These are phyloP conservation scores for Augochlorella aurata DNA, from an alignment of 2,888 invertebrate species.

Conservation along the genomic window DNA sequence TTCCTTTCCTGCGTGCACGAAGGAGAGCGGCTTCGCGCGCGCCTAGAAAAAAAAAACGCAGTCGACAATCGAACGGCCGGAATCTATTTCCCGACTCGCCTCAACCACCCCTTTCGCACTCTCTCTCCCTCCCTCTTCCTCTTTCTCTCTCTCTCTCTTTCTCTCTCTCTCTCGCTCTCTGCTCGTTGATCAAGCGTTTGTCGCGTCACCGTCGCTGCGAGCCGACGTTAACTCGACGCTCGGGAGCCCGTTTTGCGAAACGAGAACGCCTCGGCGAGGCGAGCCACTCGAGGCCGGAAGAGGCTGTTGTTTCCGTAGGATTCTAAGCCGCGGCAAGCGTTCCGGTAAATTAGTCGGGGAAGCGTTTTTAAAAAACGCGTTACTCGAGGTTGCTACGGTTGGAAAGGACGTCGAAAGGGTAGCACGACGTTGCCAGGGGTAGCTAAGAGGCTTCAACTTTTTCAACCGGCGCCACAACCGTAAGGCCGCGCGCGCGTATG, in stretches of 20 bases:
- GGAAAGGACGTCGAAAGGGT: conserved; percentile 49
- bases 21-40: conserved; percentile 31
- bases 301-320: conserved; percentile 18
- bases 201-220: too few relatives aligned
- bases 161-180: not conserved
- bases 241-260: not conserved
- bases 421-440: conserved; percentile 59
- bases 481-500: conserved; percentile 3
- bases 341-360: conserved; percentile 78
- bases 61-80: conserved; percentile 12
- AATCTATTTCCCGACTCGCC: not conserved
- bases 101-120: not conserved
- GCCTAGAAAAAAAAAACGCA: conserved; percentile 35
- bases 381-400: conserved; percentile 45
- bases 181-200: too few relatives aligned
- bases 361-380: conserved; percentile 71
- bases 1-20: conserved; percentile 49
- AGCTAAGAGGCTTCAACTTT: conserved; percentile 78
- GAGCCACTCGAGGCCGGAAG: conserved; percentile 17
- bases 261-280: not conserved
- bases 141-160: not conserved
- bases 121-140: not conserved
- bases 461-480: conserved; percentile 63
- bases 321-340: conserved; percentile 17
- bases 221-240: too few relatives aligned